phyloP scores from a whole-genome alignment of 2,797 vertebrate species.

The Triplophysa bombifrons region DNA sequence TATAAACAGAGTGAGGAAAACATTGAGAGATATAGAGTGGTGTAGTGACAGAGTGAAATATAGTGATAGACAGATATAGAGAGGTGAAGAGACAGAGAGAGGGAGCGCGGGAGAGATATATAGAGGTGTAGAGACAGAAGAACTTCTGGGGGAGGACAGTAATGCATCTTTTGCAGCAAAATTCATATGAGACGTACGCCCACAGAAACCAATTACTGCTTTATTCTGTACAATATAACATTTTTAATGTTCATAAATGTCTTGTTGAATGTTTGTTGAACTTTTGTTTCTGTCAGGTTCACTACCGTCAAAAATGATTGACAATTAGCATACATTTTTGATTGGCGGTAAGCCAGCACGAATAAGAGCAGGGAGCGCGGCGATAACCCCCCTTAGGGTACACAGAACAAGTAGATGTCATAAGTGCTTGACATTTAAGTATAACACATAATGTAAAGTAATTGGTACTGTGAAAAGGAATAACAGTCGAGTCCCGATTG shows the following conservation, averaged over 20 bases:
- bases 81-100: neutral
- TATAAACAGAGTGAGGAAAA: neutral
- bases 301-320: too few species aligned
- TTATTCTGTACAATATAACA: neutral
- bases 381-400: too few species aligned
- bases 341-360: too few species aligned
- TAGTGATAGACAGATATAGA: neutral
- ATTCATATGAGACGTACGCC: slow-evolving; percentile 21
- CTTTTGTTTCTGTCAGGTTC: too few species aligned
- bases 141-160: slow-evolving; percentile 22
- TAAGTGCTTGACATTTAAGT: too few species aligned
- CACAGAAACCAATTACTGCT: slow-evolving; percentile 28
- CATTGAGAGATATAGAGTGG: neutral
- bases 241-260: neutral
- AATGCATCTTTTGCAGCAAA: slow-evolving; percentile 13
- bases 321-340: too few species aligned
- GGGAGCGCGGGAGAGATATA: neutral
- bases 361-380: too few species aligned
- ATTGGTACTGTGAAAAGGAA: too few species aligned
- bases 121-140: neutral
- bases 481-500: too few species aligned
- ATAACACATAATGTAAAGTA: too few species aligned
- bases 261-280: neutral
- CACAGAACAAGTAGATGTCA: too few species aligned
- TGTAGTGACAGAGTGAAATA: slow-evolving; percentile 21